Conservation (phyloP, 2,797 vertebrate genomes). For the Enteromius unitaeniatus region DNA sequence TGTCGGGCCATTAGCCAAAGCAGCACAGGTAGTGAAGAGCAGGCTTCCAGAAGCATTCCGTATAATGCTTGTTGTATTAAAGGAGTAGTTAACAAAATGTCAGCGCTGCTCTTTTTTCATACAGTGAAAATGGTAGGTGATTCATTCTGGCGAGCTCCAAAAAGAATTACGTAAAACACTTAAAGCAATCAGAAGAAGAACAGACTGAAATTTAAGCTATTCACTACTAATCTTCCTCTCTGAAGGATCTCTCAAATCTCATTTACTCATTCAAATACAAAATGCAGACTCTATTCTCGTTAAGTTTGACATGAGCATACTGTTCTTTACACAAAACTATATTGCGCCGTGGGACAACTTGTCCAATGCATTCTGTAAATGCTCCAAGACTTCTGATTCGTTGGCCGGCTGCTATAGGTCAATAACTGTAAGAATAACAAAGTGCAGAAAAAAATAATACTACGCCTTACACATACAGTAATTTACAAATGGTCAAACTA, state of each 20-base stretch:
- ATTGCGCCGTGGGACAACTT: not conserved
- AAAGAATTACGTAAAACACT: constrained; percentile 2
- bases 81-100: not conserved
- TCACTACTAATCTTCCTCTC: constrained; percentile 3
- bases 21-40: constrained; percentile 69
- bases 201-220: constrained; percentile 23
- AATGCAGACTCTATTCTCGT: not conserved
- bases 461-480: not conserved
- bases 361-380: not conserved
- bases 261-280: not conserved
- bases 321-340: not conserved
- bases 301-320: constrained; percentile 4
- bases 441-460: not conserved
- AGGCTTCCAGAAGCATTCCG: constrained; percentile 74
- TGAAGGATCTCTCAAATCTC: not conserved
- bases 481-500: not conserved
- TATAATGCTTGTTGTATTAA: constrained; percentile 59
- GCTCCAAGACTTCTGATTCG: not conserved
- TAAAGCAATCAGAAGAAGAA: not conserved
- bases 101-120: not conserved
- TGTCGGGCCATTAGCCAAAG: constrained; percentile 66
- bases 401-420: not conserved
- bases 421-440: not conserved
- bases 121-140: not conserved
- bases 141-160: not conserved